Conservation (phyloP, 1,140 invertebrate genomes). For the Drosophila sproati region DNA sequence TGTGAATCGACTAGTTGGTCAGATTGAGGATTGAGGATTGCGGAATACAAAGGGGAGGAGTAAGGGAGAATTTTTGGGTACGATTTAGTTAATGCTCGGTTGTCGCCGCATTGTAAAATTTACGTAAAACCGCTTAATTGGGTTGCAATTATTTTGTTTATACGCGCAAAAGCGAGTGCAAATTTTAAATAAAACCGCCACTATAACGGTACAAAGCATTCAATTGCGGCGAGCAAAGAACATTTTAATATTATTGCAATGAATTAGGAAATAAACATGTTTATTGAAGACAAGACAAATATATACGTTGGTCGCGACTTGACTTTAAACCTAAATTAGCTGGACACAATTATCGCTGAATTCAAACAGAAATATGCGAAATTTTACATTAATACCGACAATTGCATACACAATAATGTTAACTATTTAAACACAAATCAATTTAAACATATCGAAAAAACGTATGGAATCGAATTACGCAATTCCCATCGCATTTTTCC, state of each 20-base stretch:
- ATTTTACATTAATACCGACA: too few relatives aligned
- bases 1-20: slow-evolving; percentile 34
- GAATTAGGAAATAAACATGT: not conserved
- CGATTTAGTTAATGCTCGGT: slow-evolving; percentile 35
- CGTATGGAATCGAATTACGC: not conserved
- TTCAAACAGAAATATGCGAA: too few relatives aligned
- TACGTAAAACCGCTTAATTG: slow-evolving; percentile 69
- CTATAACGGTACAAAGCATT: slow-evolving; percentile 41
- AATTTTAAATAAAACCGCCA: slow-evolving; percentile 42
- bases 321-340: not conserved
- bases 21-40: too few relatives aligned
- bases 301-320: not conserved
- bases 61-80: slow-evolving; percentile 6
- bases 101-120: slow-evolving; percentile 59
- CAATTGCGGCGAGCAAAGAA: slow-evolving; percentile 37
- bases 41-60: not conserved
- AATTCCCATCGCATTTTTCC: not conserved
- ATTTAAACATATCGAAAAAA: not conserved
- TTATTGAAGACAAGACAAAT: not conserved
- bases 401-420: too few relatives aligned
- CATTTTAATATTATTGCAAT: slow-evolving; percentile 15
- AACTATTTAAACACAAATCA: too few relatives aligned
- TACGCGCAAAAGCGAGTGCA: slow-evolving; percentile 46
- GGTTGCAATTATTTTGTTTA: slow-evolving; percentile 72
- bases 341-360: too few relatives aligned